phyloP scores from a whole-genome alignment of 2,797 vertebrate species.

The Synaphobranchus kaupii region DNA sequence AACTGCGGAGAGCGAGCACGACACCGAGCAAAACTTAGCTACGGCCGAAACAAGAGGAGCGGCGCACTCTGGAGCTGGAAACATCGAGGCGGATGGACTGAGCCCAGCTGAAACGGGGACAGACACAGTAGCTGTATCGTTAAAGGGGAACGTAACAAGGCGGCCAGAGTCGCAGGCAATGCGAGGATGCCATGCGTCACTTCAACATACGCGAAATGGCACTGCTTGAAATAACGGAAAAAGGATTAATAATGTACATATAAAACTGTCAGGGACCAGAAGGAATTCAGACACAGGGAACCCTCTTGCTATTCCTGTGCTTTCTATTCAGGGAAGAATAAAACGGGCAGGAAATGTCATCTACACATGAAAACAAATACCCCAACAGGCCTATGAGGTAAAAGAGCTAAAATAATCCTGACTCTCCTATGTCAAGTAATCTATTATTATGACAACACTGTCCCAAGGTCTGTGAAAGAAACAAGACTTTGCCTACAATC shows the following conservation, averaged over 20 bases:
- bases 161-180: neutral
- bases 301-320: constrained; percentile 35
- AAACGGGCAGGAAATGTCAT: constrained; percentile 25
- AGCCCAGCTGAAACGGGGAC: neutral
- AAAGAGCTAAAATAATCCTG: constrained; percentile 10
- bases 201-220: neutral
- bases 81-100: neutral
- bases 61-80: neutral
- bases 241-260: constrained; percentile 18
- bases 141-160: neutral
- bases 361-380: constrained; percentile 30
- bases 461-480: neutral
- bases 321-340: constrained; percentile 24
- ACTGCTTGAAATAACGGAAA: constrained; percentile 22
- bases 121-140: neutral
- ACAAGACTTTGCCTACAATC: neutral
- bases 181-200: neutral
- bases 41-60: constrained; percentile 35
- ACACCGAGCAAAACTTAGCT: neutral
- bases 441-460: constrained; percentile 33
- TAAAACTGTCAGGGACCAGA: constrained; percentile 24
- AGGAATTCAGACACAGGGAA: constrained; percentile 32
- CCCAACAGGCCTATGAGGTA: constrained; percentile 15
- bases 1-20: neutral
- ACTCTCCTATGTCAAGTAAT: constrained; percentile 49